A percentile compares a stretch with the other conserved stretches of the same genome.
Evolutionary conservation across 2,113 vertebrate species (phyloP).

Genomic region (Microtus pennsylvanicus): DNA sequence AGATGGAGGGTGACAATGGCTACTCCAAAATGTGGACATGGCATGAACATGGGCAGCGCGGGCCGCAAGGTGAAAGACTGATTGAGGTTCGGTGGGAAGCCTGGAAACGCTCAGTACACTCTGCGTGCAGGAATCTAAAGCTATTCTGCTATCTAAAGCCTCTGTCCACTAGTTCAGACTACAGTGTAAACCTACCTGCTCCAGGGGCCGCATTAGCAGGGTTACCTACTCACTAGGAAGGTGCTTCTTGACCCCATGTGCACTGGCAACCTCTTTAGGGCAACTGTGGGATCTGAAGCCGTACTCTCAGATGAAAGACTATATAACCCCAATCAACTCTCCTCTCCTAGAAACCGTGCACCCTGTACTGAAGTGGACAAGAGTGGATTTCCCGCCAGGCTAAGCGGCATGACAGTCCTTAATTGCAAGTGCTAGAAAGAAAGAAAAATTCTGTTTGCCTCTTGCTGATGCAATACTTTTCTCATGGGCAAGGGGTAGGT

Average conservation of each 20-base stretch:
- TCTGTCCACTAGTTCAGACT: background rate
- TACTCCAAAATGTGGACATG: background rate
- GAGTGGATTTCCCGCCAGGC: background rate
- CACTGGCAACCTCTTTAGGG: background rate
- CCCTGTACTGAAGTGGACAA: background rate
- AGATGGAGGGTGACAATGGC: too few relatives aligned
- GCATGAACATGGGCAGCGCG: too few relatives aligned
- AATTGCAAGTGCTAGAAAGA: background rate
- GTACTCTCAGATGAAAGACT: background rate
- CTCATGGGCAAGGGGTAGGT: background rate
- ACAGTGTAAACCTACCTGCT: fast-evolving
- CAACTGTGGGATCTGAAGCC: background rate
- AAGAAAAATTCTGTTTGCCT: background rate
- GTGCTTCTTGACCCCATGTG: background rate
- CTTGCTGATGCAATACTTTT: background rate
- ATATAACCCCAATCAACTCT: background rate
- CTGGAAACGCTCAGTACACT: background rate
- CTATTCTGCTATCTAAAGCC: background rate
- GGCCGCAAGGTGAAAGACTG: too few relatives aligned
- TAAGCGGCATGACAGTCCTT: background rate
- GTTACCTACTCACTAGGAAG: background rate
- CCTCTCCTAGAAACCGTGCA: background rate
- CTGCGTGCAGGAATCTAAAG: background rate
- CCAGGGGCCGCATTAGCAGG: background rate
- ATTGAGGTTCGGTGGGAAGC: background rate